phyloP scores from a whole-genome alignment of 2,113 vertebrate species.

The Archocentrus centrarchus region DNA sequence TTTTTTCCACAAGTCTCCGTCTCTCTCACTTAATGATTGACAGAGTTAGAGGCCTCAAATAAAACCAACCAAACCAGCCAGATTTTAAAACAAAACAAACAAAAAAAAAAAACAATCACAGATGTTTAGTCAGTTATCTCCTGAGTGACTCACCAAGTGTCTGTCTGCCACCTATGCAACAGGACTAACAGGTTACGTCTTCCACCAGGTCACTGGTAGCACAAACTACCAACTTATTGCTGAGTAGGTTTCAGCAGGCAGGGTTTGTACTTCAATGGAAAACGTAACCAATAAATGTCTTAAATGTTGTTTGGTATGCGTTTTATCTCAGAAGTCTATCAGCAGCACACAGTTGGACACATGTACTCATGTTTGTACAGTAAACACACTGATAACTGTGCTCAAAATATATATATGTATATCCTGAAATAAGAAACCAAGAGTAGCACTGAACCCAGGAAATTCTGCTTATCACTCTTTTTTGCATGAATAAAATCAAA shows the following conservation, averaged over 20 bases:
- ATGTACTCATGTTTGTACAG: not conserved
- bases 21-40: not conserved
- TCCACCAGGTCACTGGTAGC: not conserved
- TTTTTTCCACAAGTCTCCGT: fast-evolving
- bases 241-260: no score
- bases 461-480: not conserved
- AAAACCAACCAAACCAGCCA: not conserved
- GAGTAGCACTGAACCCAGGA: not conserved
- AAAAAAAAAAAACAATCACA: not conserved
- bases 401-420: not conserved
- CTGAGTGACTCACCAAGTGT: not conserved
- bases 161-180: not conserved
- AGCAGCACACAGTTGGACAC: not conserved
- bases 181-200: conserved; percentile 36
- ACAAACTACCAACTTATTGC: no score
- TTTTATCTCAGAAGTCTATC: not conserved
- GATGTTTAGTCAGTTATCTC: not conserved
- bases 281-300: not conserved
- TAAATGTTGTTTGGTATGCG: not conserved
- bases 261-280: not conserved
- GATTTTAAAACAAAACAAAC: not conserved
- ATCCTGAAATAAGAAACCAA: conserved; percentile 17
- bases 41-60: not conserved
- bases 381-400: conserved; percentile 50
- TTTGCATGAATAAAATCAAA: not conserved